Evolutionary conservation across 2,113 vertebrate genomes (phyloP).

Genomic region (Camelus bactrianus): DNA sequence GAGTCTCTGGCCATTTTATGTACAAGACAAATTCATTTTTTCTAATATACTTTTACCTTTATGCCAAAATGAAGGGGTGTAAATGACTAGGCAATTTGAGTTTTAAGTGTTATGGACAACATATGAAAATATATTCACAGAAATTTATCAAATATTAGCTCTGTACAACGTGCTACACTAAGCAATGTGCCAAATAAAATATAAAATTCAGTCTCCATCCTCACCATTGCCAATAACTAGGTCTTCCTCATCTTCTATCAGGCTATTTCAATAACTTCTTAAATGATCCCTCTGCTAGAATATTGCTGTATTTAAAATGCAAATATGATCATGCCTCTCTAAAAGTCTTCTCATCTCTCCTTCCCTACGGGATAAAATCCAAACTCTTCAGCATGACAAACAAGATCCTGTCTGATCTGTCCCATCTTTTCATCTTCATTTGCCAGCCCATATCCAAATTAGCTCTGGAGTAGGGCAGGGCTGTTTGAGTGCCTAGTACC

Average conservation of each 20-base stretch:
- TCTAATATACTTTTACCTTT: neutral
- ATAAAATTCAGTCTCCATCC: neutral
- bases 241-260: neutral
- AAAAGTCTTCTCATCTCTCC: neutral
- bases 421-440: neutral
- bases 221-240: neutral
- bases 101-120: neutral
- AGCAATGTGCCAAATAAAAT: neutral
- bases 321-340: neutral
- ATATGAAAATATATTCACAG: neutral
- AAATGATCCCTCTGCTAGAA: neutral
- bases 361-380: neutral
- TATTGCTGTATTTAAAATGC: neutral
- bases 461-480: neutral
- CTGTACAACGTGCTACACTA: neutral
- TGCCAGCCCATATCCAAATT: neutral
- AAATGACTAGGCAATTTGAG: neutral
- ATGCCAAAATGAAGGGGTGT: neutral
- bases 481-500: neutral
- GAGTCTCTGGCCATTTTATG: neutral
- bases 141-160: neutral
- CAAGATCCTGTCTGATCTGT: neutral
- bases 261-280: neutral
- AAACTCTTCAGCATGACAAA: neutral
- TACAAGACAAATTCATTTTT: slow-evolving; percentile 34